phyloP scores from a whole-genome alignment of 2,888 invertebrate species.

The Rhorus exstirpatorius region DNA sequence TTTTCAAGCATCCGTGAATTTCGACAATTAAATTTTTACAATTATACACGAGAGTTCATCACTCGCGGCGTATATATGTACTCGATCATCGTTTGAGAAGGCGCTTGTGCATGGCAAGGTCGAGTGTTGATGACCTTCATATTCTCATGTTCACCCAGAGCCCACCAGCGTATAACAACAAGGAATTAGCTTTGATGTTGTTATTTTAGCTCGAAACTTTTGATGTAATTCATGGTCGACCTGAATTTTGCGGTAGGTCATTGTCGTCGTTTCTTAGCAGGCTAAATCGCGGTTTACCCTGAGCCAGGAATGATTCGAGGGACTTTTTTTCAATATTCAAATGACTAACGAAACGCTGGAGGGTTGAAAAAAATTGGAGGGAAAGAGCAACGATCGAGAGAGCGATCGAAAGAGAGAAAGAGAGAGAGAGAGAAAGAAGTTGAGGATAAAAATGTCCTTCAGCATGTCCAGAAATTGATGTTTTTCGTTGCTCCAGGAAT shows the following conservation, averaged over 20 bases:
- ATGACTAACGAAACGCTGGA: conserved; percentile 17
- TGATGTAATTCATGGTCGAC: conserved; percentile 2
- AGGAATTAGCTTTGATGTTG: too few species aligned
- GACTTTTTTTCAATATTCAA: conserved; percentile 20
- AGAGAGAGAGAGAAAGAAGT: conserved; percentile 53
- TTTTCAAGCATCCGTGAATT: conserved; percentile 56
- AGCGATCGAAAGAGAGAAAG: conserved; percentile 22
- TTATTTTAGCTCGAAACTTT: too few species aligned
- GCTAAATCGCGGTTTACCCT: conserved; percentile 35
- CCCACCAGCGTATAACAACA: too few species aligned
- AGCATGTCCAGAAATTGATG: conserved; percentile 71
- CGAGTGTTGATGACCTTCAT: conserved; percentile 13
- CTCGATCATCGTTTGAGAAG: conserved; percentile 15
- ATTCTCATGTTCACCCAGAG: too few species aligned
- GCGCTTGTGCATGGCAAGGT: conserved; percentile 38
- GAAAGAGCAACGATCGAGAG: conserved; percentile 31
- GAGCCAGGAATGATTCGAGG: background rate
- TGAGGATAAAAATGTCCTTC: conserved; percentile 67
- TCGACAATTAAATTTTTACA: conserved; percentile 33
- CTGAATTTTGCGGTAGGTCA: conserved; percentile 18
- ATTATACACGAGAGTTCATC: conserved; percentile 42
- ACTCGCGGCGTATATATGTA: background rate
- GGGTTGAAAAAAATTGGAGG: conserved; percentile 2
- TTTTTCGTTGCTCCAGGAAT: conserved; percentile 66
- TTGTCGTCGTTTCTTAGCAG: conserved; percentile 7